These are phyloP conservation scores for Lepidochrysops patricia DNA, from an alignment of 2,888 invertebrate species.

Conservation along the genomic window DNA sequence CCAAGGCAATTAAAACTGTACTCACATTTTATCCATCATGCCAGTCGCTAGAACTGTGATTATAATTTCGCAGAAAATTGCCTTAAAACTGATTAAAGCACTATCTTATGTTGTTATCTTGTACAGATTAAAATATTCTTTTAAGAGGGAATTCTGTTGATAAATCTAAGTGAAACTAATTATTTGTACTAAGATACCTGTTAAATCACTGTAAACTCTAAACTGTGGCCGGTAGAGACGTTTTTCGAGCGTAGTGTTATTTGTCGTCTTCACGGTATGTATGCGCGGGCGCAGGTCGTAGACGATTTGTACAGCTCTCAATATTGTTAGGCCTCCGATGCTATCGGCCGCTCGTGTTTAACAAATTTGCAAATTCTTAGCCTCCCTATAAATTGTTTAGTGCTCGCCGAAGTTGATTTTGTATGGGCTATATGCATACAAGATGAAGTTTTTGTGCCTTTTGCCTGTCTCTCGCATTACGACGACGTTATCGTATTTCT, in stretches of 20 bases:
- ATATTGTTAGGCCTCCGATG: slow-evolving; percentile 14
- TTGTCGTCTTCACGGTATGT: slow-evolving; percentile 42
- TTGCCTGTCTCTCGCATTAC: not conserved
- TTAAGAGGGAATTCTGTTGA: slow-evolving; percentile 4
- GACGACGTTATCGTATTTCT: not conserved
- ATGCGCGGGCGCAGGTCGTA: slow-evolving; percentile 40
- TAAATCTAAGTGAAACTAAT: slow-evolving; percentile 8
- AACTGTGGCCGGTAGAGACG: not conserved
- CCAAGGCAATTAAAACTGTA: not conserved
- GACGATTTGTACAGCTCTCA: slow-evolving; percentile 41
- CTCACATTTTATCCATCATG: not conserved
- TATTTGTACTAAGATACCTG: not conserved
- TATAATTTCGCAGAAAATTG: not conserved
- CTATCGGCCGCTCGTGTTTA: slow-evolving; percentile 7
- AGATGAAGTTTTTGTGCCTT: not conserved
- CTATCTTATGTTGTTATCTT: not conserved
- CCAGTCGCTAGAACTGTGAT: not conserved
- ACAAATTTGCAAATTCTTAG: slow-evolving; percentile 13
- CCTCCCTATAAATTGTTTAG: slow-evolving; percentile 5
- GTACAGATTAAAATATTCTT: slow-evolving; percentile 3
- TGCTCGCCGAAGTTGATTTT: not conserved
- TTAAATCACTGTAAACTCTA: not conserved
- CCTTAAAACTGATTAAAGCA: not conserved
- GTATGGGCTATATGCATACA: not conserved
- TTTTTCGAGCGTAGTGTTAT: not conserved